Percentiles rank a stretch among this genome's conserved stretches.
phyloP scores from a whole-genome alignment of 2,113 vertebrate genomes.

The Alaudala cheleensis region DNA sequence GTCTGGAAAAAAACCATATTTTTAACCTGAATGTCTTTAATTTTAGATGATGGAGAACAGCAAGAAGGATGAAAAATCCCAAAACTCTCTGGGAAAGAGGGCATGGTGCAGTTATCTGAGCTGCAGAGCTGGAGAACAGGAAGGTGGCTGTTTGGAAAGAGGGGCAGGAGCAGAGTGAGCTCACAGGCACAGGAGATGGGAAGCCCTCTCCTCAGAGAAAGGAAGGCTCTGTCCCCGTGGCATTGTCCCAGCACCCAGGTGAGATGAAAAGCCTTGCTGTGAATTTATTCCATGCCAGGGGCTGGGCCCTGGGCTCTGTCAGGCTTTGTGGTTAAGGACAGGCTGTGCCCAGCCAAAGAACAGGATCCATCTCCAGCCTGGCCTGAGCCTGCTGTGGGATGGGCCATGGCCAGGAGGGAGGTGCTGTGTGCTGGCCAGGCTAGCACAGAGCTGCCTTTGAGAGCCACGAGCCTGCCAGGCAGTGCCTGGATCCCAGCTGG shows the following conservation, averaged over 20 bases:
- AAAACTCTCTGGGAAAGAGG: neutral
- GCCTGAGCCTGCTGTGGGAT: neutral
- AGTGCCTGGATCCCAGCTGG: neutral
- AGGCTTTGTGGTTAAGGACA: neutral
- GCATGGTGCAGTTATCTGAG: neutral
- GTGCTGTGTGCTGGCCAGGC: neutral
- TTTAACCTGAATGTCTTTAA: neutral
- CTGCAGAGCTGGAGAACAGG: neutral
- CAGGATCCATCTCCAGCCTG: neutral
- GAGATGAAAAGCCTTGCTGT: neutral
- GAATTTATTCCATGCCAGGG: neutral
- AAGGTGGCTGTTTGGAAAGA: neutral
- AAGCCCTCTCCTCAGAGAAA: neutral
- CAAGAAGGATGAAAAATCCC: neutral
- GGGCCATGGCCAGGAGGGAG: neutral
- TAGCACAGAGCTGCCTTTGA: neutral
- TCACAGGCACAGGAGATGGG: neutral
- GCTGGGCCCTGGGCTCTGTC: neutral
- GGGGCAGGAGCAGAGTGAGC: neutral
- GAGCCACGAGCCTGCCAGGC: neutral
- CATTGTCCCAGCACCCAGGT: neutral
- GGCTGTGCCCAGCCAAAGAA: neutral
- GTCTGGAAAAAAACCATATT: neutral
- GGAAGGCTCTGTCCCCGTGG: neutral
- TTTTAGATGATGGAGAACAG: neutral